Base-by-base conservation (phyloP, 2,888 invertebrate species). In the Clusia tigrina region DNA sequence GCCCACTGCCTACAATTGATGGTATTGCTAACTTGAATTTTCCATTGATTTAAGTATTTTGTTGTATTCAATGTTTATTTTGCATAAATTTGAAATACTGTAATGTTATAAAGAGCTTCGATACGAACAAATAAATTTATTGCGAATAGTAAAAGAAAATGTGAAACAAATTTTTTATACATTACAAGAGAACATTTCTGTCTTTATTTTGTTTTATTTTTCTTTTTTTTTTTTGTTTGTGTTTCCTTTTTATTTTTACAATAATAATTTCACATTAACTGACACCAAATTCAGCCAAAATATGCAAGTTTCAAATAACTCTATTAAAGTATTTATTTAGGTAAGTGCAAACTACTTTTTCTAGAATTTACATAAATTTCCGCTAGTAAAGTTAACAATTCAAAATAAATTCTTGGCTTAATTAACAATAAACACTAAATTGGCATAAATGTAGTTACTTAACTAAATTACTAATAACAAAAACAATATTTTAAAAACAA, bases 51-150 rank as follows among this genome's bases (percentile, higher is more conserved):
- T 20, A 9, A 18, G 9, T 48, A 15, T n/a, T 17, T 42, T 42
- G 12, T 6, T 42, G 32, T 12, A 15, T 15, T 48, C 32, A 20
- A 18, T 51, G 15, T 56, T 64, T 55, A 52, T 62, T 66, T 68
- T 66, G 64, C 62, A 63, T 65, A 46, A 58, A 53, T 71, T 69
- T 71, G 70, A 73, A 51, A 72, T 74, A 77, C 79, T 79, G 78
- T 76, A 78, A 79, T 79, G 77, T 78, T 76, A 74, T 71, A 74
- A 75, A 77, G 79, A 79, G 79, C 79, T 79, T 79, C 79, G 78
- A 79, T 79, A 72, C 73, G 63, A 48, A 77, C 68, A n/a, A n/a
- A n/a, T n/a, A n/a, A n/a, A n/a, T n/a, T n/a, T n/a, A n/a, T n/a
- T n/a, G n/a, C n/a, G n/a, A n/a, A n/a, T n/a, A n/a, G n/a, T n/a